These are phyloP conservation scores for Acleris emargana DNA, from an alignment of 2,888 invertebrate species.

Conservation along the genomic window DNA sequence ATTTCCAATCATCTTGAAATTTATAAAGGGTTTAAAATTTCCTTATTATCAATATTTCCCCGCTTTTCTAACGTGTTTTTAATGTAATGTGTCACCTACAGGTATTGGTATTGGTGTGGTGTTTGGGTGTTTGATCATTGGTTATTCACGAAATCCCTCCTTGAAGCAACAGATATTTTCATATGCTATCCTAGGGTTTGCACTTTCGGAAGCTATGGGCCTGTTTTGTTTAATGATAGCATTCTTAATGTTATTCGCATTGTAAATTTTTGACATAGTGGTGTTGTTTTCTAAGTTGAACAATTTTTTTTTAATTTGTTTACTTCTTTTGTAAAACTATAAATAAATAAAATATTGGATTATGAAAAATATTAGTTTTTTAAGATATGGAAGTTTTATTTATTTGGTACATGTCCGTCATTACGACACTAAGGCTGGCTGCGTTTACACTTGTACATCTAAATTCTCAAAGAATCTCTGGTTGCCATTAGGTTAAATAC, in stretches of 20 bases:
- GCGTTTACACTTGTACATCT: no score
- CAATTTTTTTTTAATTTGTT: constrained; percentile 37
- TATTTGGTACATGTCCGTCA: no score
- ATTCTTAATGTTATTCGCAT: constrained; percentile 97
- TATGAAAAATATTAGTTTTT: no score
- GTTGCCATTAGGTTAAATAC: no score
- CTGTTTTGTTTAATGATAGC: constrained; percentile 99
- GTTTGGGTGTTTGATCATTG: constrained; percentile 97
- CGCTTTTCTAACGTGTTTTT: constrained; percentile 27
- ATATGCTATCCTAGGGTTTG: constrained; percentile 98
- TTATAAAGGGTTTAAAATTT: constrained; percentile 12
- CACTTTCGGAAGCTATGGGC: constrained; percentile 99
- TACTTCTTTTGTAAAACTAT: no score
- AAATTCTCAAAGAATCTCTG: no score
- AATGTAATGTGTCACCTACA: constrained; percentile 69
- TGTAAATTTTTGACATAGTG: constrained; percentile 82
- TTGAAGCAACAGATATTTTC: constrained; percentile 99
- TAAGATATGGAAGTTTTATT: no score
- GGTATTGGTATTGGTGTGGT: constrained; percentile 99
- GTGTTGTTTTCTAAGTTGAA: constrained; percentile 48
- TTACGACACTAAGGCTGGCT: no score
- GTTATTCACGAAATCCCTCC: constrained; percentile 98
- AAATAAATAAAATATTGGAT: no score
- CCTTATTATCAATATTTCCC: neutral
- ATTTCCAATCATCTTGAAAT: constrained; percentile 1